Conservation (phyloP, 2,888 invertebrate genomes). For the Glaucopsyche alexis region DNA sequence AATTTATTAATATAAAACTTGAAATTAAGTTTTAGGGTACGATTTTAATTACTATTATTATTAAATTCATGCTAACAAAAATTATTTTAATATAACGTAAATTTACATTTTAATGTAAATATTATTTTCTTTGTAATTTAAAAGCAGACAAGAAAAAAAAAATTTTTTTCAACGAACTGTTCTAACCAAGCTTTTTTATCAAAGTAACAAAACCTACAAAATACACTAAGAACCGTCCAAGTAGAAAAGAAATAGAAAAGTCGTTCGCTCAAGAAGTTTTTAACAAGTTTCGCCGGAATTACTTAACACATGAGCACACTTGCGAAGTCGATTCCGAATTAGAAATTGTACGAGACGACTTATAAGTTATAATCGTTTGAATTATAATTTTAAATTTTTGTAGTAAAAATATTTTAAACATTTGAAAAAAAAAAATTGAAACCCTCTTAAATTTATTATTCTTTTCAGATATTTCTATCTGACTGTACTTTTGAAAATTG, state of each 20-base stretch:
- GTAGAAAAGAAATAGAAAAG: slow-evolving; percentile 22
- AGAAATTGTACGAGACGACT: slow-evolving; percentile 8
- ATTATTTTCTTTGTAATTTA: too few relatives aligned
- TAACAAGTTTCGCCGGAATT: slow-evolving; percentile 23
- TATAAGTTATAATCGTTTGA: background rate
- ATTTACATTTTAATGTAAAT: too few relatives aligned
- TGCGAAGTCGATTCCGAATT: slow-evolving; percentile 6
- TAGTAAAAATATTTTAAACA: too few relatives aligned
- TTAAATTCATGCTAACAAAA: too few relatives aligned
- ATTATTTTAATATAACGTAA: too few relatives aligned
- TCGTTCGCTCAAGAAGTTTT: slow-evolving; percentile 10
- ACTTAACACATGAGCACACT: slow-evolving; percentile 21
- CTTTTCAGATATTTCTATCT: background rate
- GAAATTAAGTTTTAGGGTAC: too few relatives aligned
- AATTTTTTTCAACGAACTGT: too few relatives aligned
- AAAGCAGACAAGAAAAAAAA: background rate
- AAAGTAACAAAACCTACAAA: background rate
- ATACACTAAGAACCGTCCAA: background rate
- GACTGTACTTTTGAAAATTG: background rate
- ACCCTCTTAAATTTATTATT: too few relatives aligned
- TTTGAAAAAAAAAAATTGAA: too few relatives aligned
- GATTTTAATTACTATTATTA: too few relatives aligned
- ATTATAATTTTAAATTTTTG: background rate
- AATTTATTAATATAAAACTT: too few relatives aligned
- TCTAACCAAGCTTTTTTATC: background rate